Evolutionary conservation across 1,140 invertebrate species (phyloP), one percentile per base, ranked within the genome.

Genomic region (Micrasema longulum): DNA sequence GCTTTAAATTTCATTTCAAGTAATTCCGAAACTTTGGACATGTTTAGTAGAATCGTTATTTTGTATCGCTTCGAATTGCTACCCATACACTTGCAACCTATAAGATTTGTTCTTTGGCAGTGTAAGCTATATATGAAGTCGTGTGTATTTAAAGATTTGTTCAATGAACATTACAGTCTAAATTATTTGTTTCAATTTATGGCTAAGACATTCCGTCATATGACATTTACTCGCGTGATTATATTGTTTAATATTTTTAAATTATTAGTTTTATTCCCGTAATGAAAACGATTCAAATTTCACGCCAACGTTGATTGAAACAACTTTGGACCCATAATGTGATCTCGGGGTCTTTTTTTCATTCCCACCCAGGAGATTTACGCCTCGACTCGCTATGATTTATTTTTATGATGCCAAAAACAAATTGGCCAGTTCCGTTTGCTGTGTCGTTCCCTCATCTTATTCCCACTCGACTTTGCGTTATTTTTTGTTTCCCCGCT

Each of bases 321-420:
- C 36, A 16, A 41, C 55, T 60, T 12, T n/a, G 55, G 36, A 22
- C 16, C 55, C 55, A 43, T 60, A 60, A 60, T 22, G 55, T 22
- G 55, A 60, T 60, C 55, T 20, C 55, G 55, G 35, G 55, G 55
- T 22, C 18, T 31, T 60, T 60, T 60, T 53, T 53, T 60, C 38
- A 60, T 60, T 60, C 55, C 55, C 55, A 60, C 55, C 55, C 55
- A 41, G 14, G 64, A 74, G 73, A 74, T 74, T 74, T 74, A 74
- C 73, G 73, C 63, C 43, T 45, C 55, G 55, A 20, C 64, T 14
- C 11, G 43, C 63, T 71, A 74, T 74, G 73, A 74, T 74, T 74
- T 74, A 74, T 71, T 52, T 71, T 74, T 74, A 74, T 74, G 68
- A 74, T 68, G 63, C 53, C 68, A 55, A 74, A 74, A 74, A 74